A percentile compares a stretch with the other conserved stretches of the same genome.
phyloP scores from a whole-genome alignment of 2,888 invertebrate species.

The Spodoptera picta region DNA sequence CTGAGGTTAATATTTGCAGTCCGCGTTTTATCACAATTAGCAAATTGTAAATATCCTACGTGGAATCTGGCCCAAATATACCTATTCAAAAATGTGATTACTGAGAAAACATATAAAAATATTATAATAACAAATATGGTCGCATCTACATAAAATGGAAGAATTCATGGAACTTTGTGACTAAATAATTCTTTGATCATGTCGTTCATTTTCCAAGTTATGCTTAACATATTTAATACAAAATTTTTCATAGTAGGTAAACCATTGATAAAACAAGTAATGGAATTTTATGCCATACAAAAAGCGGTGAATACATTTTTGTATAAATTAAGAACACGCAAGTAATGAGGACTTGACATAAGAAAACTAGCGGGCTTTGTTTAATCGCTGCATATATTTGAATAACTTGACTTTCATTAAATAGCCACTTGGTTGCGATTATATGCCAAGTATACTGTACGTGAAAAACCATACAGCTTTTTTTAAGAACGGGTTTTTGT shows the following conservation, averaged over 20 bases:
- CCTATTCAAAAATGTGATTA: no score
- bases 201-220: not conserved
- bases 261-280: slow-evolving; percentile 37
- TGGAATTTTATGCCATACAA: slow-evolving; percentile 54
- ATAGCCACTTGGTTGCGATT: slow-evolving; percentile 3
- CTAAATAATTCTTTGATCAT: not conserved
- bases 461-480: not conserved
- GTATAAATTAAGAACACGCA: slow-evolving; percentile 61
- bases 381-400: slow-evolving; percentile 48
- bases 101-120: no score
- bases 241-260: slow-evolving; percentile 35
- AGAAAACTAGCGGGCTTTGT: slow-evolving; percentile 43
- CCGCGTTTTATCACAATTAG: no score
- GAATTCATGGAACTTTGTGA: not conserved
- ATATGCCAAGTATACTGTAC: slow-evolving; percentile 14
- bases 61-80: no score
- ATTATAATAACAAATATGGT: not conserved
- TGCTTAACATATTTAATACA: slow-evolving; percentile 23
- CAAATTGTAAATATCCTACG: no score
- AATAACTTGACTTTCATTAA: slow-evolving; percentile 41
- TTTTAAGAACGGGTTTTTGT: not conserved
- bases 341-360: slow-evolving; percentile 44
- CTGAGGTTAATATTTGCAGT: no score
- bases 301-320: slow-evolving; percentile 59
- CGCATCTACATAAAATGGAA: not conserved